Evolutionary conservation across 2,113 vertebrate genomes (phyloP).

Genomic region (Bos javanicus): DNA sequence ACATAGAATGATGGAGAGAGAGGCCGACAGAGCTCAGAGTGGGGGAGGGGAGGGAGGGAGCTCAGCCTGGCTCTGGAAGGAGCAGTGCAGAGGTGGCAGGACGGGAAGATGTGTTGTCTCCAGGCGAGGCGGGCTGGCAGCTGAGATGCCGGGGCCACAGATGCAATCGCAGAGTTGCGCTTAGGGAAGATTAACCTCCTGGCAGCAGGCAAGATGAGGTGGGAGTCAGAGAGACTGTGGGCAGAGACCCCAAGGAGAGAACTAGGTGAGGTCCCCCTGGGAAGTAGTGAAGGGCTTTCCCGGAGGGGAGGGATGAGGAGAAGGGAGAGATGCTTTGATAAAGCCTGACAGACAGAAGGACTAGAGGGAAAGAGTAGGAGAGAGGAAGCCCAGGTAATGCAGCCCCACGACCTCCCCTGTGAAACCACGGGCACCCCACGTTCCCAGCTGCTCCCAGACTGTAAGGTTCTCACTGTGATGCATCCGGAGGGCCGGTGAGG

Average conservation of each 20-base stretch:
- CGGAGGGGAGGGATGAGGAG: background rate
- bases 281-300: background rate
- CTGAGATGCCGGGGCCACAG: background rate
- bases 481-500: fast-evolving
- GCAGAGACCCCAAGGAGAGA: background rate
- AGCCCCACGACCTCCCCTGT: background rate
- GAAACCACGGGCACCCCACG: background rate
- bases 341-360: background rate
- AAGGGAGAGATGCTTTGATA: background rate
- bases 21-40: background rate
- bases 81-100: background rate
- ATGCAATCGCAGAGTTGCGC: background rate
- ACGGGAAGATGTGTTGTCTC: background rate
- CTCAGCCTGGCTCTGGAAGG: fast-evolving
- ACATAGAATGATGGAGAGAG: background rate
- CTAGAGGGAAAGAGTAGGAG: background rate
- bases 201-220: background rate
- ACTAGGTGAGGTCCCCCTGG: background rate
- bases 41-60: fast-evolving
- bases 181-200: background rate
- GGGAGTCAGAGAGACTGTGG: background rate
- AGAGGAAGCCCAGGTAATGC: background rate
- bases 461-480: background rate
- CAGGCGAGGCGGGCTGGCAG: background rate
- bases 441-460: background rate